phyloP scores from a whole-genome alignment of 1,140 invertebrate genomes.

The Asbolus verrucosus region DNA sequence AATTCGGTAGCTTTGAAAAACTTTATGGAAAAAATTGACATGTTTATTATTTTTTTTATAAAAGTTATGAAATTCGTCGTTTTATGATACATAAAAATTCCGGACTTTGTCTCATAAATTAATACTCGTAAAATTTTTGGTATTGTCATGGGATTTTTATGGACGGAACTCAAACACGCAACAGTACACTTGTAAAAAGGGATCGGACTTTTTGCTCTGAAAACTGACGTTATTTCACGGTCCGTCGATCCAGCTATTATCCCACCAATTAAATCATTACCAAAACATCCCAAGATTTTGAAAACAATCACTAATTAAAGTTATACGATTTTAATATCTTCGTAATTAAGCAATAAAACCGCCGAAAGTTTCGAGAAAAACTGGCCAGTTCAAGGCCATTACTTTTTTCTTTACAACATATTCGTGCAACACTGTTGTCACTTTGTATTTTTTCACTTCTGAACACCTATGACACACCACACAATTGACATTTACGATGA shows the following conservation, averaged over 20 bases:
- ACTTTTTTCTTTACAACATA: too few species aligned
- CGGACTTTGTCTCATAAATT: slow-evolving; percentile 6
- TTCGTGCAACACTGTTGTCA: too few species aligned
- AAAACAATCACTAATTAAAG: too few species aligned
- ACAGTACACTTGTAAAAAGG: not conserved
- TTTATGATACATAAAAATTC: slow-evolving; percentile 9
- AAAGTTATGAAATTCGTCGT: not conserved
- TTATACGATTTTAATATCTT: too few species aligned
- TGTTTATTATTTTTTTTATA: not conserved
- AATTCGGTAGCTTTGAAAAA: not conserved
- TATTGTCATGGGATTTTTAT: not conserved
- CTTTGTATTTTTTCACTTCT: too few species aligned
- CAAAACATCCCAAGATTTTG: not conserved
- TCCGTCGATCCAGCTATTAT: not conserved
- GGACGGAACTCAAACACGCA: not conserved
- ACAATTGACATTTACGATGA: not conserved
- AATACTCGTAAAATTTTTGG: slow-evolving; percentile 5
- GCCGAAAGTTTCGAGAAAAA: not conserved
- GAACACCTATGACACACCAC: not conserved
- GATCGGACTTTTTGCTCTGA: not conserved
- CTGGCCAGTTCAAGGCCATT: not conserved
- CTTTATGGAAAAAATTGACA: not conserved
- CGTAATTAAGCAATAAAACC: slow-evolving; percentile 2
- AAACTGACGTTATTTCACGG: not conserved
- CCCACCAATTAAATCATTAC: not conserved